A percentile compares a stretch with the other conserved stretches of the same genome.
Evolutionary conservation across 1,140 invertebrate genomes (phyloP).

Genomic region (Ceratosolen solmsi): DNA sequence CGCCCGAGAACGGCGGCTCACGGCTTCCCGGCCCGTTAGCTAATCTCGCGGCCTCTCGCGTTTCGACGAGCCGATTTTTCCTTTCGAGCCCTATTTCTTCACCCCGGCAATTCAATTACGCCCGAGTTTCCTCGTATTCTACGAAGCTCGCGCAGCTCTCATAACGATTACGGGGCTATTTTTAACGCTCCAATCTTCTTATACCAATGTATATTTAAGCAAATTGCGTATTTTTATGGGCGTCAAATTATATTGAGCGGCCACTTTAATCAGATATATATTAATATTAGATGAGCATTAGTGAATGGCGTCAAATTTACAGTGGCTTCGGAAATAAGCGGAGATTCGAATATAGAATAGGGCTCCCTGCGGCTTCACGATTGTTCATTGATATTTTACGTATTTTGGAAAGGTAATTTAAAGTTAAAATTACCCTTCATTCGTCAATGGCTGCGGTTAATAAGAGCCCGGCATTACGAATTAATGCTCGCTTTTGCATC

Average conservation of each 20-base stretch:
- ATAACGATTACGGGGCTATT: neutral
- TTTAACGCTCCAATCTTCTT: neutral
- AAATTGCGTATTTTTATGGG: neutral
- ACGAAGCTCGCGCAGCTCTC: neutral
- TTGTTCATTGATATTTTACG: constrained; percentile 4
- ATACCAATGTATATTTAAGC: constrained; percentile 7
- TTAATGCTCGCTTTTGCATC: constrained; percentile 9
- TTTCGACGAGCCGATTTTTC: too few species aligned
- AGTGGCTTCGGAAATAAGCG: neutral
- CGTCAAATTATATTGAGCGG: neutral
- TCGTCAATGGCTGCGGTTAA: neutral
- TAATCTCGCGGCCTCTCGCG: too few species aligned
- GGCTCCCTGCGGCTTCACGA: neutral
- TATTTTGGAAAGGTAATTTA: neutral
- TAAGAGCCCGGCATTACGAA: neutral
- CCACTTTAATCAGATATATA: constrained; percentile 32
- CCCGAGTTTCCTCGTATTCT: neutral
- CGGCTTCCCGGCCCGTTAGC: too few species aligned
- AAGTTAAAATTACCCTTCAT: neutral
- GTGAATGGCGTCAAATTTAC: constrained; percentile 4
- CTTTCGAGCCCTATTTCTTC: neutral
- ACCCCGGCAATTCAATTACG: neutral
- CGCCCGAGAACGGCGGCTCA: neutral
- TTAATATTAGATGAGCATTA: constrained; percentile 21
- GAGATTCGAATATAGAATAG: neutral